Evolutionary conservation across 1,140 invertebrate species (phyloP).

Genomic region (Monochamus saltuarius): DNA sequence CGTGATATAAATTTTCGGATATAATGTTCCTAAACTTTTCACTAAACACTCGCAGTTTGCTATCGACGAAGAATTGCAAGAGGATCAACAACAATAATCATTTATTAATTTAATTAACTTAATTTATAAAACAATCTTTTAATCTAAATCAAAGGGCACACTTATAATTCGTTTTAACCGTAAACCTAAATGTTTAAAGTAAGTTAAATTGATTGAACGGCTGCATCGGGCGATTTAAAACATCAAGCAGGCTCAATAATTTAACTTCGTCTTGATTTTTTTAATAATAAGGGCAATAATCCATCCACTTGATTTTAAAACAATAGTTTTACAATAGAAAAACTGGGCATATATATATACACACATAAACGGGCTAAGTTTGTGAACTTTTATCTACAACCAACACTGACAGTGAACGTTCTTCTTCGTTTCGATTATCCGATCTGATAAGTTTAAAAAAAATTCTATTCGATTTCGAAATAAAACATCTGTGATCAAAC

Average conservation of each 20-base stretch:
- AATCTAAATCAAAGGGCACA: constrained; percentile 25
- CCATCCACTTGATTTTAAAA: constrained; percentile 27
- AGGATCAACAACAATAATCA: constrained; percentile 20
- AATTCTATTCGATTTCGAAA: constrained; percentile 21
- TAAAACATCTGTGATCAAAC: constrained; percentile 38
- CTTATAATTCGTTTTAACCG: constrained; percentile 12
- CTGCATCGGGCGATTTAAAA: constrained; percentile 42
- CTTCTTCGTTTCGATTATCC: neutral
- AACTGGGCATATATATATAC: constrained; percentile 43
- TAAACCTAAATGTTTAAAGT: constrained; percentile 15
- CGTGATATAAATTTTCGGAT: constrained; percentile 34
- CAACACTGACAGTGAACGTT: constrained; percentile 30
- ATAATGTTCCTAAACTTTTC: constrained; percentile 32
- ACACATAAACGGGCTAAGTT: constrained; percentile 41
- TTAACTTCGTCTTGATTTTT: constrained; percentile 33
- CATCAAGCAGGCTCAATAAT: constrained; percentile 44
- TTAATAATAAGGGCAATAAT: constrained; percentile 32
- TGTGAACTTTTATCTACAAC: constrained; percentile 31
- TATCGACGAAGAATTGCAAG: constrained; percentile 25
- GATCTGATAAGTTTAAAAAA: constrained; percentile 13
- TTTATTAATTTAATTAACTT: constrained; percentile 12
- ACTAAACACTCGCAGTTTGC: constrained; percentile 39
- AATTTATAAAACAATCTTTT: constrained; percentile 15
- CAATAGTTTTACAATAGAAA: constrained; percentile 31
- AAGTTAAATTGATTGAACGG: constrained; percentile 40